Conservation (phyloP, 1,140 invertebrate genomes). For the Scaptodrosophila lebanonensis region DNA sequence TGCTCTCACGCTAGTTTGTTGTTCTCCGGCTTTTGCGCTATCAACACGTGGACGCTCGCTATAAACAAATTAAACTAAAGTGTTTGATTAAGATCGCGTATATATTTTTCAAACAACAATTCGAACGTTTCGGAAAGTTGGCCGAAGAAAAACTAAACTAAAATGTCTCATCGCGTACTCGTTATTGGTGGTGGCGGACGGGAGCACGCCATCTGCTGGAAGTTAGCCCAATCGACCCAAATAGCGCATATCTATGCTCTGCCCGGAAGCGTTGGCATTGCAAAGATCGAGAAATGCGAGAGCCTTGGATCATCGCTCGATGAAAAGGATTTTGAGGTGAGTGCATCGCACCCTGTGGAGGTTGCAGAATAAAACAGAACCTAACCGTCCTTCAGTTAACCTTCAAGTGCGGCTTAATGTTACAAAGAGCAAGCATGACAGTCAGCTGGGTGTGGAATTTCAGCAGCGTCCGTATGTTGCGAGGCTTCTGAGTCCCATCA, state of each 20-base stretch:
- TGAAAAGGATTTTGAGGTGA: slow-evolving; percentile 84
- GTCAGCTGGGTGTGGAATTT: slow-evolving; percentile 2
- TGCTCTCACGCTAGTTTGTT: not conserved
- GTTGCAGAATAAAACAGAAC: not conserved
- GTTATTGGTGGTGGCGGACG: slow-evolving; percentile 95
- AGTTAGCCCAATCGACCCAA: slow-evolving; percentile 87
- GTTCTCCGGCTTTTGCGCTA: slow-evolving; percentile 1
- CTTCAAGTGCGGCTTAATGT: slow-evolving; percentile 34
- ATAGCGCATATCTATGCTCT: slow-evolving; percentile 87
- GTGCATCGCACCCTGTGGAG: slow-evolving; percentile 37
- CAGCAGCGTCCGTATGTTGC: no score
- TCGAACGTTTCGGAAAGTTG: no score
- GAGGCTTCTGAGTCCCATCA: no score
- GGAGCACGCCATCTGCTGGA: slow-evolving; percentile 96
- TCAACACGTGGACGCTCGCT: slow-evolving; percentile 49
- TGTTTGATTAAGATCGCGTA: no score
- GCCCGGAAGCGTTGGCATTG: slow-evolving; percentile 94
- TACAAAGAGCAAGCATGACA: slow-evolving; percentile 11
- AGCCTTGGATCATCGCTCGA: slow-evolving; percentile 79
- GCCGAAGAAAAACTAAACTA: slow-evolving; percentile 11
- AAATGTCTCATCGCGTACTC: slow-evolving; percentile 81
- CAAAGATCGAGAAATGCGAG: slow-evolving; percentile 82
- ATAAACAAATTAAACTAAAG: slow-evolving; percentile 21
- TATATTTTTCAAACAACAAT: slow-evolving; percentile 5
- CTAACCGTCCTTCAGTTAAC: slow-evolving; percentile 43